Evolutionary conservation across 2,888 invertebrate species (phyloP), one percentile per base, ranked within the genome.

Genomic region (Caenorhabditis doughertyi): DNA sequence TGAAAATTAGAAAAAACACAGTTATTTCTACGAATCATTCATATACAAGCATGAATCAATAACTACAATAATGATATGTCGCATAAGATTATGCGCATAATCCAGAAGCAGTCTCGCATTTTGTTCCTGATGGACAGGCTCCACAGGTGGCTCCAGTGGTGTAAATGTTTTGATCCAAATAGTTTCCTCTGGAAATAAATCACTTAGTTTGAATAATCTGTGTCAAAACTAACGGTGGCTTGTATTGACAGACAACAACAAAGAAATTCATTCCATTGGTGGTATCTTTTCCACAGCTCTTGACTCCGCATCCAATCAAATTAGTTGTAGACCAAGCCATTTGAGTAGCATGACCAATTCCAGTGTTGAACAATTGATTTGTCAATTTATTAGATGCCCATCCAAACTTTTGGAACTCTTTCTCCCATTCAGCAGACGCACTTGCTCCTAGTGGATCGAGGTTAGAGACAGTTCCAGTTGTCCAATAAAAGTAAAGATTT

Each of bases 291-390:
- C 71, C 64, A 42, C 83, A 83, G 21, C 47, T 60, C 11, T 76
- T 76, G 3, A 79, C 62, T 39, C 83, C 83, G 68, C 83, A 83
- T n/a, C 83, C 83, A 13, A 83, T 72, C 4, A 32, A 42, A 29
- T 29, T 60, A 4, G 80, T 77, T 3, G 32, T 53, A 9, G 58
- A 56, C 82, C 82, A 82, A 9, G 72, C 83, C 79, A 79, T 76
- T 74, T 84, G 83, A 11, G 80, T 80, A 35, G 83, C 83, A 32
- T 84, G 80, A 21, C 80, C 83, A 8, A 83, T 55, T 39, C 83
- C 83, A 29, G 72, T 25, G 11, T 64, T 55, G 39, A 71, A 72
- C 0, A 70, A 23, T 9, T 35, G 29, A 27, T 27, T 21, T 18
- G 65, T 68, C 18, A 80, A 29, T 16, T 47, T 77, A 25, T 67